phyloP scores from a whole-genome alignment of 1,140 invertebrate species.

The Bathynomus jamesi region DNA sequence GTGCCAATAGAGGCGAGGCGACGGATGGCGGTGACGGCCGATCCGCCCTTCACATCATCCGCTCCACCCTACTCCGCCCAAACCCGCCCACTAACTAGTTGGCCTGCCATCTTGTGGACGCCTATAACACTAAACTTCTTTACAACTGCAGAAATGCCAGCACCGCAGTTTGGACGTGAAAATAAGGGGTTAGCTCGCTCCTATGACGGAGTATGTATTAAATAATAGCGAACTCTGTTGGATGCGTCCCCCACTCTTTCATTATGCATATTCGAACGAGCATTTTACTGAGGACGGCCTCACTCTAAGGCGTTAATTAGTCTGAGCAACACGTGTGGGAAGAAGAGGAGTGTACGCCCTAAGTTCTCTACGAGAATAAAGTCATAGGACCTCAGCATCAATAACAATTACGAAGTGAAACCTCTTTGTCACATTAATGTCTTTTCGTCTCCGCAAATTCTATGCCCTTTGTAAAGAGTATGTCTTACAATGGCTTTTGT shows the following conservation, averaged over 20 bases:
- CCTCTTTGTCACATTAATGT: background rate
- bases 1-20: conserved; percentile 23
- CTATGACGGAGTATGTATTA: conserved; percentile 35
- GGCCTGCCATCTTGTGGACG: conserved; percentile 32
- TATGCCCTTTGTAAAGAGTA: no score
- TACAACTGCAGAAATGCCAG: conserved; percentile 35
- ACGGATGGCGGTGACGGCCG: conserved; percentile 6
- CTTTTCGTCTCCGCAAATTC: no score
- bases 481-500: no score
- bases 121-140: conserved; percentile 27
- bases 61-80: conserved; percentile 19
- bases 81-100: conserved; percentile 20
- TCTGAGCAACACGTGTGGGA: conserved; percentile 30
- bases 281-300: conserved; percentile 27
- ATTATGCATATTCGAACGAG: conserved; percentile 36
- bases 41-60: conserved; percentile 26
- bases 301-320: conserved; percentile 29
- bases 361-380: background rate
- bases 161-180: conserved; percentile 34
- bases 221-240: conserved; percentile 34
- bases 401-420: background rate
- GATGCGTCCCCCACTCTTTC: conserved; percentile 32
- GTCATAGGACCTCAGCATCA: background rate
- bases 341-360: conserved; percentile 9
- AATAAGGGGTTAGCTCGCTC: conserved; percentile 33